phyloP scores from a whole-genome alignment of 2,888 invertebrate genomes.

The Hedychridium roseum region DNA sequence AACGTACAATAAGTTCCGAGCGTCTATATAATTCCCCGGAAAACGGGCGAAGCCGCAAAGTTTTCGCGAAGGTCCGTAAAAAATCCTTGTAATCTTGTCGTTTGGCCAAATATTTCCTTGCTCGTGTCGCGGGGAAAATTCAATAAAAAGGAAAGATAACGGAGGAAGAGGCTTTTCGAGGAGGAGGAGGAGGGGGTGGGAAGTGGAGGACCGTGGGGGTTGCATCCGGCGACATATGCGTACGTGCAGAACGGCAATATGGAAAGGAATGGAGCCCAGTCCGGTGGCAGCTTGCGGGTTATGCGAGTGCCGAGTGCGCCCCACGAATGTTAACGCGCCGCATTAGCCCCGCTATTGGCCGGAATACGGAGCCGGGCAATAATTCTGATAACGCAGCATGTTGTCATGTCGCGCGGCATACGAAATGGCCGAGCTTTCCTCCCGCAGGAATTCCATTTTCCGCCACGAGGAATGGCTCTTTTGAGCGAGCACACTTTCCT shows the following conservation, averaged over 20 bases:
- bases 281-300: constrained; percentile 58
- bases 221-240: constrained; percentile 51
- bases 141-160: background rate
- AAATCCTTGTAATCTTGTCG: too few species aligned
- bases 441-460: background rate
- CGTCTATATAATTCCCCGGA: too few species aligned
- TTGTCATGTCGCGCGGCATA: constrained; percentile 62
- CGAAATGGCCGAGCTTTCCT: constrained; percentile 45
- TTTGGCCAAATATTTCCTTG: too few species aligned
- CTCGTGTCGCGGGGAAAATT: too few species aligned
- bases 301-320: constrained; percentile 51
- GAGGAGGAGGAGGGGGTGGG: background rate
- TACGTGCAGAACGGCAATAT: constrained; percentile 50
- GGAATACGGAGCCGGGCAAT: constrained; percentile 47
- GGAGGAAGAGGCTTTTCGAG: background rate
- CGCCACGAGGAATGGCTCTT: background rate
- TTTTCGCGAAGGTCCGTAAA: too few species aligned
- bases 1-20: too few species aligned
- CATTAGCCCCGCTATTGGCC: constrained; percentile 55
- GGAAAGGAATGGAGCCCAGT: constrained; percentile 36
- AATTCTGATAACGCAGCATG: constrained; percentile 64
- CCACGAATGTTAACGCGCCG: constrained; percentile 63
- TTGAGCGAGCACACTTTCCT: too few species aligned
- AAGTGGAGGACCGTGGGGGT: constrained; percentile 4
- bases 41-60: too few species aligned